Evolutionary conservation across 2,113 vertebrate genomes (phyloP).

Genomic region (Verasper variegatus): DNA sequence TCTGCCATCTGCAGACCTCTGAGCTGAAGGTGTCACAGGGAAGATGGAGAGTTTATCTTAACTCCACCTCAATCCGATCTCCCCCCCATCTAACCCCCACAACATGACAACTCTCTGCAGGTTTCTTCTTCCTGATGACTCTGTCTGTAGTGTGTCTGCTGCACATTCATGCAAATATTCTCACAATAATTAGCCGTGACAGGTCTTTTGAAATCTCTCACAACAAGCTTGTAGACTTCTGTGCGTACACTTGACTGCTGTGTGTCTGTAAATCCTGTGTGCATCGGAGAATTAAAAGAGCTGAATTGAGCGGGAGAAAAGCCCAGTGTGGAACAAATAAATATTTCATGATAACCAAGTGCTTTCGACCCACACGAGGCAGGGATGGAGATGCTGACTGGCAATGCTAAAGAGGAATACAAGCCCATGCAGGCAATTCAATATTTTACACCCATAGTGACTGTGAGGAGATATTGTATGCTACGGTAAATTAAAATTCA

Average conservation of each 20-base stretch:
- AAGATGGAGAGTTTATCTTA: constrained; percentile 5
- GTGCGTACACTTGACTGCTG: background rate
- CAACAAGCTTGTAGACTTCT: background rate
- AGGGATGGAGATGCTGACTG: too few species aligned
- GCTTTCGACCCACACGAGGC: background rate
- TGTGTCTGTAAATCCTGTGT: background rate
- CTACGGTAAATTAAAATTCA: too few species aligned
- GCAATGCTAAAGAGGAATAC: constrained; percentile 10
- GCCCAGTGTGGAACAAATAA: constrained; percentile 23
- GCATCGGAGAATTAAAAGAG: constrained; percentile 20
- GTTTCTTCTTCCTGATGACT: constrained; percentile 13
- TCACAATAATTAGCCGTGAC: background rate
- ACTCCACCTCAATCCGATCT: background rate
- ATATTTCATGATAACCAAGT: constrained; percentile 42
- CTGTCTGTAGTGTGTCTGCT: background rate
- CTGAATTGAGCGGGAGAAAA: constrained; percentile 5
- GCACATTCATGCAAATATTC: background rate
- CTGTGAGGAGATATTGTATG: too few species aligned
- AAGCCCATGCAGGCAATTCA: background rate
- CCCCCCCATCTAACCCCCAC: background rate
- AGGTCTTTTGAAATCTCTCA: constrained; percentile 7
- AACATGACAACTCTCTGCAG: background rate
- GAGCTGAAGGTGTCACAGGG: constrained; percentile 3
- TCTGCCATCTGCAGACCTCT: constrained; percentile 1
- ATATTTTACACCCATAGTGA: too few species aligned